Conservation (phyloP, 2,113 vertebrate species). For the Hypocryptadius cinnamomeus region DNA sequence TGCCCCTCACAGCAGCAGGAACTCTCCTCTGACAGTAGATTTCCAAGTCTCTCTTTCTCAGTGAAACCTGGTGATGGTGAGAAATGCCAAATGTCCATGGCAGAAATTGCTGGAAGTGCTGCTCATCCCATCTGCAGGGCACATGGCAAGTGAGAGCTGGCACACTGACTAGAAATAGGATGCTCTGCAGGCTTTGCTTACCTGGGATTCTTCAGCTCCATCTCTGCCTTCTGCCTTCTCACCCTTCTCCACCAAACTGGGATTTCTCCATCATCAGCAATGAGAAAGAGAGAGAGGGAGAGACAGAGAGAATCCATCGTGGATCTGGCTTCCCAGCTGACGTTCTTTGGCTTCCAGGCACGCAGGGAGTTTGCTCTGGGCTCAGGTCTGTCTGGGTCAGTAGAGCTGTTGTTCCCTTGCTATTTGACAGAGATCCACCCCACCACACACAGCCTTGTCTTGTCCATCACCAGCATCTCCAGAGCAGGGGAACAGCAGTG, state of each 20-base stretch:
- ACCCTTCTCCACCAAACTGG: background rate
- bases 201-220: background rate
- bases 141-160: background rate
- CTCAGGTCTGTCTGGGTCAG: background rate
- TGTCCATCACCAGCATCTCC: background rate
- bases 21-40: background rate
- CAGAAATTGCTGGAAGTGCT: background rate
- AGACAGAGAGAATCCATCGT: background rate
- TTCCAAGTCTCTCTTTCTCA: background rate
- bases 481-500: background rate
- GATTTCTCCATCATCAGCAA: background rate
- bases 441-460: background rate
- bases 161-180: background rate
- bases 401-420: rapidly evolving
- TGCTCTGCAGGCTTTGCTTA: background rate
- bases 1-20: background rate
- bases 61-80: background rate
- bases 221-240: background rate
- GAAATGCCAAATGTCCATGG: background rate
- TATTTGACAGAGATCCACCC: background rate
- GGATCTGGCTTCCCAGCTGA: background rate
- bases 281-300: too few relatives aligned
- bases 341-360: background rate
- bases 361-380: background rate
- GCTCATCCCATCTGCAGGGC: background rate